Evolutionary conservation across 2,888 invertebrate genomes (phyloP).

Genomic region (Rosalia funebris): DNA sequence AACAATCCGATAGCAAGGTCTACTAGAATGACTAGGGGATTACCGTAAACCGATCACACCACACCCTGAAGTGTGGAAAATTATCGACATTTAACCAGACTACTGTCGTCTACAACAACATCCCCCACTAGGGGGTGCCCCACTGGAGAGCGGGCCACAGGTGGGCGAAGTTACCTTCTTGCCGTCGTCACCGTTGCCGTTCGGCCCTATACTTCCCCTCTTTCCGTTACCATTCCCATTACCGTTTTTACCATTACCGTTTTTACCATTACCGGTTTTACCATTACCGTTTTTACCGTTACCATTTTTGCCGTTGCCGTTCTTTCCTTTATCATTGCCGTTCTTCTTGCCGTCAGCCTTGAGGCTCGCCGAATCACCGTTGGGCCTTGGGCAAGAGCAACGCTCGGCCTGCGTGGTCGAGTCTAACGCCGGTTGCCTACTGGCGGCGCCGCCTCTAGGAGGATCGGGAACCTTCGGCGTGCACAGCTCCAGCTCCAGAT

Average conservation of each 20-base stretch:
- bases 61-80: too few species aligned
- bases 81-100: too few species aligned
- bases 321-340: not conserved
- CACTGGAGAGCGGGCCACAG: too few species aligned
- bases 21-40: too few species aligned
- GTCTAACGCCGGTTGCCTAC: not conserved
- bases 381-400: not conserved
- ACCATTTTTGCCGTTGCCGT: not conserved
- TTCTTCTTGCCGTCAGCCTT: not conserved
- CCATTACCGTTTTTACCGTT: not conserved
- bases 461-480: slow-evolving; percentile 71
- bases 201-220: slow-evolving; percentile 36
- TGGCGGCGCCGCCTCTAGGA: not conserved
- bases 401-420: not conserved
- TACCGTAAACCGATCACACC: not conserved
- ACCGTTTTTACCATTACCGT: slow-evolving; percentile 41
- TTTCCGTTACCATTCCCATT: slow-evolving; percentile 41
- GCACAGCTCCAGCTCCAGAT: slow-evolving; percentile 76
- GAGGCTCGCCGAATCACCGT: too few species aligned
- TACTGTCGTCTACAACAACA: not conserved
- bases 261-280: slow-evolving; percentile 36
- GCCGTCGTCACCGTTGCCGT: too few species aligned
- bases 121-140: not conserved
- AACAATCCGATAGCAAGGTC: too few species aligned
- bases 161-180: too few species aligned